phyloP scores from a whole-genome alignment of 1,140 invertebrate species.

The Drosophila nasuta region DNA sequence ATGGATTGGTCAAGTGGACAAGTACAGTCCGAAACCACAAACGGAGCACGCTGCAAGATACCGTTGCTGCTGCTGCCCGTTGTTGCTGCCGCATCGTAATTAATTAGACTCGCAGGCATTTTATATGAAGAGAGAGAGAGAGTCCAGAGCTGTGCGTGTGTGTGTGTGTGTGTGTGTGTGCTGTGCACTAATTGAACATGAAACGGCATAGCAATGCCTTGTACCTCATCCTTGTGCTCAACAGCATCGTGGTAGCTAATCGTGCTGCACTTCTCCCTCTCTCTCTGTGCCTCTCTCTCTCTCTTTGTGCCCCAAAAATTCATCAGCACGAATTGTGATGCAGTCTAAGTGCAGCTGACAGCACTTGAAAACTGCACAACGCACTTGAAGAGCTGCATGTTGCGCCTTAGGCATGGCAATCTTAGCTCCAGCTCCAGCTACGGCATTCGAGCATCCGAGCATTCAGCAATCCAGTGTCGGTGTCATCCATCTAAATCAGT shows the following conservation, averaged over 20 bases:
- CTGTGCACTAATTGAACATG: slow-evolving; percentile 78
- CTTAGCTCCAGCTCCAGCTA: slow-evolving; percentile 17
- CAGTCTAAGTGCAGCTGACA: slow-evolving; percentile 67
- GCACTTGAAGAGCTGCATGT: slow-evolving; percentile 46
- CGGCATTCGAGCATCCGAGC: slow-evolving; percentile 1
- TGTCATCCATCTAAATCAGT: slow-evolving; percentile 29
- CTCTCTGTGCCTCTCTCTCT: background rate
- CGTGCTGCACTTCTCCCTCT: background rate
- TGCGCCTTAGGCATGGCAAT: slow-evolving; percentile 56
- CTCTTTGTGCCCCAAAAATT: slow-evolving; percentile 9
- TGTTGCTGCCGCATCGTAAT: slow-evolving; percentile 45
- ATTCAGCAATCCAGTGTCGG: slow-evolving; percentile 54
- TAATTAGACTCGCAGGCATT: slow-evolving; percentile 83
- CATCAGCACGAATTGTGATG: slow-evolving; percentile 57
- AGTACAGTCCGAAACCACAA: background rate
- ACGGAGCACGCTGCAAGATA: background rate
- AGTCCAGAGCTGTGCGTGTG: slow-evolving; percentile 36
- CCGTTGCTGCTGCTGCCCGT: background rate
- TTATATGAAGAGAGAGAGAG: slow-evolving; percentile 66
- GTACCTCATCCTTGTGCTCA: slow-evolving; percentile 5
- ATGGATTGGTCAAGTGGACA: slow-evolving; percentile 7
- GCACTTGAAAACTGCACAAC: slow-evolving; percentile 67
- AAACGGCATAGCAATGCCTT: slow-evolving; percentile 48
- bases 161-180: too few relatives aligned
- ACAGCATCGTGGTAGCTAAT: slow-evolving; percentile 29